Percentiles rank a stretch among this genome's conserved stretches.
Evolutionary conservation across 2,113 vertebrate genomes (phyloP).

Genomic region (Rostratula benghalensis): DNA sequence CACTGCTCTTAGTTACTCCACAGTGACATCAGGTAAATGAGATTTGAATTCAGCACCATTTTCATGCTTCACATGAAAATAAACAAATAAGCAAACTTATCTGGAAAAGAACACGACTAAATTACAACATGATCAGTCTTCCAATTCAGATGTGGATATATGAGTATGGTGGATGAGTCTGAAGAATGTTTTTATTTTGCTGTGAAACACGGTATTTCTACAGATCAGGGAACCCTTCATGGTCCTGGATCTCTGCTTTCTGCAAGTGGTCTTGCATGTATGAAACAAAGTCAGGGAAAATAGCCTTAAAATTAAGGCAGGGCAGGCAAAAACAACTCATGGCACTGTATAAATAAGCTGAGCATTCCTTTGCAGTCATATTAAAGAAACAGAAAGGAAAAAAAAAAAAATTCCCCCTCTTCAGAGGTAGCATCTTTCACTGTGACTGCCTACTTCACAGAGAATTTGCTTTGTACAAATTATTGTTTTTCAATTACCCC

Average conservation of each 20-base stretch:
- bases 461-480: conserved; percentile 14
- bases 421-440: neutral
- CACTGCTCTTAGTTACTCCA: neutral
- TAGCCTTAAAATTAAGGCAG: neutral
- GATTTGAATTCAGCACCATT: neutral
- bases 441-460: conserved; percentile 30
- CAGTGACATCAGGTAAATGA: neutral
- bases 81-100: neutral
- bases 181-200: neutral
- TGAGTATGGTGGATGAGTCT: neutral
- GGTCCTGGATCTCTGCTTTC: neutral
- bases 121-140: neutral
- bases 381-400: neutral
- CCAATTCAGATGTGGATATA: neutral
- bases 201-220: neutral
- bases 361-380: neutral
- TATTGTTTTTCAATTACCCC: neutral
- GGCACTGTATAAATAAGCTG: neutral
- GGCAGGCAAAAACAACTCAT: neutral
- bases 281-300: neutral
- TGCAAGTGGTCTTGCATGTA: neutral
- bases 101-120: neutral
- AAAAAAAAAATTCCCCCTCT: neutral
- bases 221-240: neutral
- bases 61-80: neutral